Evolutionary conservation across 2,113 vertebrate genomes (phyloP).

Genomic region (Ageneiosus marmoratus): DNA sequence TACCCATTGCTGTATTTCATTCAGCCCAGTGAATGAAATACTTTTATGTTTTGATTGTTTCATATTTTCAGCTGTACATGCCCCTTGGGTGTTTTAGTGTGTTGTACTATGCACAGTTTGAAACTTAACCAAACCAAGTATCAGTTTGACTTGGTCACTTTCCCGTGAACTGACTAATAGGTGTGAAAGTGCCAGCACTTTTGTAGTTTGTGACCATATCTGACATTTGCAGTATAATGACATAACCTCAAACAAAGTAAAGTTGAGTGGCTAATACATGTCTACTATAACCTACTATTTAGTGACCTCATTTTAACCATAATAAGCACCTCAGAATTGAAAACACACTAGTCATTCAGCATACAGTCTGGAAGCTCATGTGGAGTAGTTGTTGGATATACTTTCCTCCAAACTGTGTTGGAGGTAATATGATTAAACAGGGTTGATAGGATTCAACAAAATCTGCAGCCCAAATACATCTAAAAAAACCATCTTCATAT

Average conservation of each 20-base stretch:
- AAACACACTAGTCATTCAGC: not conserved
- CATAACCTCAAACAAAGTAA: not conserved
- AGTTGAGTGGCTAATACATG: not conserved
- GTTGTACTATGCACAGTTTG: not conserved
- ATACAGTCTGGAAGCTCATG: not conserved
- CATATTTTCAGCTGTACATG: not conserved
- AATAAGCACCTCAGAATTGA: not conserved
- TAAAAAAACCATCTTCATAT: not conserved
- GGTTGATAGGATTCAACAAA: not conserved
- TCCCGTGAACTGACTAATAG: not conserved
- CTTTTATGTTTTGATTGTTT: not conserved
- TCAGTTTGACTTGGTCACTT: not conserved
- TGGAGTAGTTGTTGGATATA: not conserved
- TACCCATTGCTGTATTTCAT: not conserved
- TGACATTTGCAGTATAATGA: not conserved
- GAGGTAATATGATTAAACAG: not conserved
- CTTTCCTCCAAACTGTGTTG: not conserved
- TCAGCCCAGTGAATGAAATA: not conserved
- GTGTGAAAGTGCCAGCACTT: not conserved
- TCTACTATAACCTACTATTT: not conserved
- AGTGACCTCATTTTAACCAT: not conserved
- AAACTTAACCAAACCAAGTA: not conserved
- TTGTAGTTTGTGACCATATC: not conserved
- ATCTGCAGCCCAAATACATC: not conserved
- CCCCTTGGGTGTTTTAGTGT: not conserved